A percentile compares a stretch with the other conserved stretches of the same genome.
Evolutionary conservation across 1,140 invertebrate genomes (phyloP).

Genomic region (Mizuhopecten yessoensis): DNA sequence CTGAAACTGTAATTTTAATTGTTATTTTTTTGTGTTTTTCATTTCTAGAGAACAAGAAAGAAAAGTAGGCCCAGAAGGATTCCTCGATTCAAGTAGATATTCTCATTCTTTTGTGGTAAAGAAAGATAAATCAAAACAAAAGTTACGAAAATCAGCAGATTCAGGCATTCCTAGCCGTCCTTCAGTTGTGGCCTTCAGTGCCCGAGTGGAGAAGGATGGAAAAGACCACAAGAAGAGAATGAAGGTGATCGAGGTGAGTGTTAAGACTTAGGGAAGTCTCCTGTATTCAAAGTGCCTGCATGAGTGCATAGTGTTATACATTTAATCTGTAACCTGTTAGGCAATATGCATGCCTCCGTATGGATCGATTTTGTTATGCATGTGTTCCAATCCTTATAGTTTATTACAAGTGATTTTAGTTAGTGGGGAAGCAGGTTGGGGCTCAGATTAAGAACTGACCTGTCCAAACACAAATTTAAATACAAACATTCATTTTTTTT

Average conservation of each 20-base stretch:
- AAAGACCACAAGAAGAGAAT: constrained; percentile 79
- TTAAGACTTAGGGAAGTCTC: neutral
- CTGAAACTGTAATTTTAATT: no score
- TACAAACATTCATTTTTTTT: neutral
- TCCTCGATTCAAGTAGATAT: constrained; percentile 77
- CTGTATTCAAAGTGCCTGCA: neutral
- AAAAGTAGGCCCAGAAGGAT: constrained; percentile 80
- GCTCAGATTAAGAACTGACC: neutral
- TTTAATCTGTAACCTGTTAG: neutral
- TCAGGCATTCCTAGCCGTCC: constrained; percentile 45
- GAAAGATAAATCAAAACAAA: constrained; percentile 73
- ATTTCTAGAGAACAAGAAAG: constrained; percentile 78
- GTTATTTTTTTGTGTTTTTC: no score
- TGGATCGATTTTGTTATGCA: no score
- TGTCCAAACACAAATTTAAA: no score
- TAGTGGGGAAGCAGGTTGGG: neutral
- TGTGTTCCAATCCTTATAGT: no score
- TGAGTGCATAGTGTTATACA: neutral
- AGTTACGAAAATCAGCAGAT: constrained; percentile 43
- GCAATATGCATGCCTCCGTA: neutral
- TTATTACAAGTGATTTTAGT: neutral
- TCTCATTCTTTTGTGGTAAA: constrained; percentile 74
- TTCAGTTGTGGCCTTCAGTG: constrained; percentile 72
- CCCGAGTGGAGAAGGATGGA: constrained; percentile 72
- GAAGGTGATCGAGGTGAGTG: constrained; percentile 80